Conservation (phyloP, 2,797 vertebrate genomes). For the Caiman crocodilus region DNA sequence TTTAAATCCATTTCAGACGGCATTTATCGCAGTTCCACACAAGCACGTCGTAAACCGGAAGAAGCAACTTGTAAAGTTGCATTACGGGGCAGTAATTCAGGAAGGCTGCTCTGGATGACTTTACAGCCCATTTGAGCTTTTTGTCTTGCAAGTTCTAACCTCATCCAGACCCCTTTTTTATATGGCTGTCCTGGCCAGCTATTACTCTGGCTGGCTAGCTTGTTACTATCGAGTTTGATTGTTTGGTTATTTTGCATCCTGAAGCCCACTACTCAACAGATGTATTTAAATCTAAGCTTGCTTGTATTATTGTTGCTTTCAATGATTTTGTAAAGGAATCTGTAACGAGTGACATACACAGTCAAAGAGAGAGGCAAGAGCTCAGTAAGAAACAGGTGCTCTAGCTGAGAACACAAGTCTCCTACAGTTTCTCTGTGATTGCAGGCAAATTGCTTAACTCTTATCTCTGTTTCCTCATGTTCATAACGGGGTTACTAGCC, state of each 20-base stretch:
- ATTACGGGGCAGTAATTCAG: not conserved
- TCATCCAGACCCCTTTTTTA: not conserved
- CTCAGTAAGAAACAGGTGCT: not conserved
- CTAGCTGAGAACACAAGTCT: too few species aligned
- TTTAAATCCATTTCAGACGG: not conserved
- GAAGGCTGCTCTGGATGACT: not conserved
- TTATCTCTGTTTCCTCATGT: not conserved
- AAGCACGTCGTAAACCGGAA: rapidly evolving
- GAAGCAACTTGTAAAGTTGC: not conserved
- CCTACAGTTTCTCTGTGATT: not conserved
- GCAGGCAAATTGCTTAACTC: not conserved
- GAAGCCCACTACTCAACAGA: not conserved
- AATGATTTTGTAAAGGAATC: not conserved
- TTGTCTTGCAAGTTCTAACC: not conserved
- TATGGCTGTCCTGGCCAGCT: not conserved
- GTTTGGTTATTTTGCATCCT: not conserved
- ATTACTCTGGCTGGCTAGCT: not conserved
- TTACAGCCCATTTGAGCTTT: not conserved
- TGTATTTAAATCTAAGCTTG: not conserved
- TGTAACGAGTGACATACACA: not conserved
- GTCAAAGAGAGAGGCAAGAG: not conserved
- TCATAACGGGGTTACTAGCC: not conserved
- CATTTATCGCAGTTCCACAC: not conserved
- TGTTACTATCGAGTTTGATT: not conserved
- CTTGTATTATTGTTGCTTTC: not conserved